Base-by-base conservation (phyloP, 2,888 invertebrate genomes). In the Corythucha ciliata region DNA sequence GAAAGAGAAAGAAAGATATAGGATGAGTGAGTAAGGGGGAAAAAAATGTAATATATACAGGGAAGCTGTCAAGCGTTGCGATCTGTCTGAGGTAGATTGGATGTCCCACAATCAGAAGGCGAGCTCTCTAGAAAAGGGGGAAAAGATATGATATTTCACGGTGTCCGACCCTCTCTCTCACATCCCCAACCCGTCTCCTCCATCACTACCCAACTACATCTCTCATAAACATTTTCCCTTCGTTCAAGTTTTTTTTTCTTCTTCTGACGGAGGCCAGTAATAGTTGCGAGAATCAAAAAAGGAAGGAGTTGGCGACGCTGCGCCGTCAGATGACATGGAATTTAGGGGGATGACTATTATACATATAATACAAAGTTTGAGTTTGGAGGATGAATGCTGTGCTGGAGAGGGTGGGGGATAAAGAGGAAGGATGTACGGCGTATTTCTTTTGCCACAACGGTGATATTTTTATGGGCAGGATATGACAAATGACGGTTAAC, bases 401-500 rank as follows among this genome's bases (percentile, higher is more conserved):
- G n/a, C n/a, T n/a, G n/a, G n/a, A n/a, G n/a, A n/a, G n/a, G n/a
- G n/a, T n/a, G n/a, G n/a, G n/a, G n/a, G n/a, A n/a, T n/a, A n/a
- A n/a, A n/a, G n/a, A n/a, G n/a, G n/a, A n/a, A n/a, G n/a, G n/a
- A n/a, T n/a, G n/a, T n/a, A n/a, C n/a, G n/a, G n/a, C n/a, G n/a
- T n/a, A n/a, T n/a, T n/a, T n/a, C 40, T 40, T 16, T 47, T 24
- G 37, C 34, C 24, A 20, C 47, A 37, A 48, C 40, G 48, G 8
- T 48, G 12, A 29, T 41, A 41, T 41, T 40, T 49, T 49, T 40
- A 49, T 49, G 49, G 49, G 40, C 49, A 49, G 41, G 44, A 34
- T 36, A 50, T 44, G 50, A 50, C 36, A 50, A 44, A 50, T 22
- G 50, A 44, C 50, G 33, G n/a, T n/a, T n/a, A n/a, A n/a, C n/a